Evolutionary conservation across 2,113 vertebrate genomes (phyloP).

Genomic region (Thamnaconus septentrionalis): DNA sequence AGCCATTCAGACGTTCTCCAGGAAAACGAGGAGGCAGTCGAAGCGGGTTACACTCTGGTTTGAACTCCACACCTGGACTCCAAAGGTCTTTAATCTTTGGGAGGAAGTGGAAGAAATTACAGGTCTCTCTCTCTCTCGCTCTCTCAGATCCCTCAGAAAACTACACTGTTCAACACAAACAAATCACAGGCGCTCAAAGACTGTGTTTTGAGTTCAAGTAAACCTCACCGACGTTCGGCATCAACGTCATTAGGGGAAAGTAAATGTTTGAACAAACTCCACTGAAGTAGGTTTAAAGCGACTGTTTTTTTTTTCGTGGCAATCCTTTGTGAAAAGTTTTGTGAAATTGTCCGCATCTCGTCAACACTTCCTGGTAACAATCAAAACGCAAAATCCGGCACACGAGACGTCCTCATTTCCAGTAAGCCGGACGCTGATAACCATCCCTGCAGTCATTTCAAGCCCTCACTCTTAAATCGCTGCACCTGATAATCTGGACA

Average conservation of each 20-base stretch:
- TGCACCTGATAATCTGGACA: conserved; percentile 56
- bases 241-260: too few species aligned
- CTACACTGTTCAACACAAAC: conserved; percentile 33
- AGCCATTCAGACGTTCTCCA: too few species aligned
- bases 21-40: conserved; percentile 11
- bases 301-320: too few species aligned
- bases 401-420: conserved; percentile 49
- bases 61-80: conserved; percentile 71
- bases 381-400: not conserved
- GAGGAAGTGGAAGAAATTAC: conserved; percentile 72
- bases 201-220: not conserved
- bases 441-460: conserved; percentile 52
- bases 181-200: conserved; percentile 30
- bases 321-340: too few species aligned
- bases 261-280: not conserved
- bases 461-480: conserved; percentile 27
- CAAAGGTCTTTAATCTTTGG: conserved; percentile 69
- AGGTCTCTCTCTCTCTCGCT: conserved; percentile 30
- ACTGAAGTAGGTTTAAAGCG: not conserved
- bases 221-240: too few species aligned
- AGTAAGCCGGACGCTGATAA: conserved; percentile 59
- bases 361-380: too few species aligned
- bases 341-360: too few species aligned
- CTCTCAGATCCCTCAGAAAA: conserved; percentile 38
- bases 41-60: conserved; percentile 36